A percentile compares a stretch with the other conserved stretches of the same genome.
phyloP scores from a whole-genome alignment of 2,888 invertebrate species.

The Xylophagus ater region DNA sequence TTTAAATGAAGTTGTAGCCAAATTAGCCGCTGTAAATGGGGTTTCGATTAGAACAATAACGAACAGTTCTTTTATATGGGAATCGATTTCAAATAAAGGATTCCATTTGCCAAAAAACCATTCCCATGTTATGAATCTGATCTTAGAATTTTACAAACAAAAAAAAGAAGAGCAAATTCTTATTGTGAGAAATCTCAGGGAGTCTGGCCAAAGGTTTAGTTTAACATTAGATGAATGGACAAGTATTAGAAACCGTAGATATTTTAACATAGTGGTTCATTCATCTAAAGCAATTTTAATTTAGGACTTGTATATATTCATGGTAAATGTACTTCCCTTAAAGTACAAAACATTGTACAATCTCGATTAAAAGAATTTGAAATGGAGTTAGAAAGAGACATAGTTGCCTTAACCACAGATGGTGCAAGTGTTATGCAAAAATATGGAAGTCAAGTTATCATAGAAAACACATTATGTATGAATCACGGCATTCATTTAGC shows the following conservation, averaged over 20 bases:
- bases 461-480: neutral
- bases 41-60: neutral
- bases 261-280: too few species aligned
- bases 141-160: neutral
- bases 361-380: slow-evolving; percentile 1
- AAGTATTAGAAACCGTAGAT: too few species aligned
- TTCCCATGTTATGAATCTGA: too few species aligned
- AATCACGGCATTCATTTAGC: slow-evolving; percentile 2
- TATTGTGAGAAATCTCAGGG: neutral
- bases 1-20: too few species aligned
- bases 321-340: neutral
- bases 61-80: neutral
- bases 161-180: slow-evolving; percentile 1
- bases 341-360: neutral
- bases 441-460: neutral
- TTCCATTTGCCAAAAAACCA: too few species aligned
- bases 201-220: neutral
- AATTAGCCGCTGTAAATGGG: neutral
- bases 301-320: neutral
- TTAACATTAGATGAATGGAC: too few species aligned
- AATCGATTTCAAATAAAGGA: neutral
- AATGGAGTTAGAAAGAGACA: neutral
- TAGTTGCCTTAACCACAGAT: neutral
- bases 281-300: neutral
- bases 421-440: neutral